Base-by-base conservation (phyloP, 2,113 vertebrate genomes). In the Labeo rohita region DNA sequence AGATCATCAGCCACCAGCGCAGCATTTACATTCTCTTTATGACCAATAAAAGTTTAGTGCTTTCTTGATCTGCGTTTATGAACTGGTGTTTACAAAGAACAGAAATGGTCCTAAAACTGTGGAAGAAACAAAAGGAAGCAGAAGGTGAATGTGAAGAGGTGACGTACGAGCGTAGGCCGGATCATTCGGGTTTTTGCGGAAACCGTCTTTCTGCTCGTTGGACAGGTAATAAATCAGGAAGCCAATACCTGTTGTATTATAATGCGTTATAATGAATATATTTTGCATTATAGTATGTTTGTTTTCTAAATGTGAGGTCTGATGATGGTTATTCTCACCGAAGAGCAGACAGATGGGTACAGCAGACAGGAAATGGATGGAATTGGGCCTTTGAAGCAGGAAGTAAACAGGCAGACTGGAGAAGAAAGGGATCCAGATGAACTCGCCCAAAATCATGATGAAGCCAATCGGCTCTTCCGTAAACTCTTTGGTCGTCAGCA, bases 381-480 rank as follows among this genome's bases (percentile, higher is more conserved):
- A 18, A 54, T 47, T 28, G 18, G 90, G 88, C 9, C 73, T 52
- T 9, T 90, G 84, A 34, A 90, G 84, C 13, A 91, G 84, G 85
- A 88, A 91, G 83, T 89, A 89, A 28, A 68, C 79, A 3, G 87
- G 88, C 11, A 89, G 61, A 23, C 87, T 90, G 68, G 89, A 89
- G 75, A 86, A 90, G 84, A 90, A 89, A 0, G 91, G 89, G 15
- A 91, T 90, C 88, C 88, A 91, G 79, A 91, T 85, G 21, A 83
- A 90, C 63, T 91, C 91, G 13, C 89, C 91, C 39, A 88, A 10
- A 28, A 89, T 84, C 91, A 91, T 91, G 8, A 90, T 23, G 52
- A 89, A 91, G 18, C 91, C 91, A 6, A 90, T 87, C 0, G 87
- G 56, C 36, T 91, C 89, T 4, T 90, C 39, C 8, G 89, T 90